Conservation (phyloP, 2,888 invertebrate genomes). For the Cinara cedri region DNA sequence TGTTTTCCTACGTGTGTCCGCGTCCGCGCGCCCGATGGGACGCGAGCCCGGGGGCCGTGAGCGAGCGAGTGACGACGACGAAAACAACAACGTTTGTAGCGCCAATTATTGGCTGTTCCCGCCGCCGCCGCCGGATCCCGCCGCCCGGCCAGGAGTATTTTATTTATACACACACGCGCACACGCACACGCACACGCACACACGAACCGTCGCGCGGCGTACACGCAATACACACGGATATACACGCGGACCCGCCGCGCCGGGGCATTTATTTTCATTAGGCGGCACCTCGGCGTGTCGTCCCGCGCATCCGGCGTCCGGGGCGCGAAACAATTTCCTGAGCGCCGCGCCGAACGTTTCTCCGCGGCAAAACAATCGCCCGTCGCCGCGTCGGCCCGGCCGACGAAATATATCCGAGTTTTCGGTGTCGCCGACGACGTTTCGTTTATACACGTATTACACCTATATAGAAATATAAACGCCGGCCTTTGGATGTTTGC, state of each 20-base stretch:
- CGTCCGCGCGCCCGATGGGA: no score
- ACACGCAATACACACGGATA: no score
- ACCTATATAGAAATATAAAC: not conserved
- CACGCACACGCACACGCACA: not conserved
- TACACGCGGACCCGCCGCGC: no score
- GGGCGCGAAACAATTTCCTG: constrained; percentile 54
- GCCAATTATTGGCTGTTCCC: constrained; percentile 3
- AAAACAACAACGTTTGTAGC: constrained; percentile 5
- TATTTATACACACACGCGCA: not conserved
- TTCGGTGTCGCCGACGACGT: not conserved
- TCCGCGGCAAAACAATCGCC: not conserved
- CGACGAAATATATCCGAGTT: not conserved
- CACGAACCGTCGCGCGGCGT: not conserved
- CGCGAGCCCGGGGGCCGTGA: not conserved
- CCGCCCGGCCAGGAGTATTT: not conserved
- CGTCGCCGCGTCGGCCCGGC: not conserved
- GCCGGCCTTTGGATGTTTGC: constrained; percentile 1
- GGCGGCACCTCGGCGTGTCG: constrained; percentile 25
- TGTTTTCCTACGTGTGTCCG: not conserved
- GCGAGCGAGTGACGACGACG: not conserved
- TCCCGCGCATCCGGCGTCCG: constrained; percentile 42
- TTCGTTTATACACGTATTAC: not conserved
- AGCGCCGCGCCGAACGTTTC: not conserved
- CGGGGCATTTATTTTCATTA: constrained; percentile 51
- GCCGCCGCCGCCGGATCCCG: not conserved